Evolutionary conservation across 2,888 invertebrate species (phyloP), one percentile per base, ranked within the genome.

Genomic region (Cephus nigrinus): DNA sequence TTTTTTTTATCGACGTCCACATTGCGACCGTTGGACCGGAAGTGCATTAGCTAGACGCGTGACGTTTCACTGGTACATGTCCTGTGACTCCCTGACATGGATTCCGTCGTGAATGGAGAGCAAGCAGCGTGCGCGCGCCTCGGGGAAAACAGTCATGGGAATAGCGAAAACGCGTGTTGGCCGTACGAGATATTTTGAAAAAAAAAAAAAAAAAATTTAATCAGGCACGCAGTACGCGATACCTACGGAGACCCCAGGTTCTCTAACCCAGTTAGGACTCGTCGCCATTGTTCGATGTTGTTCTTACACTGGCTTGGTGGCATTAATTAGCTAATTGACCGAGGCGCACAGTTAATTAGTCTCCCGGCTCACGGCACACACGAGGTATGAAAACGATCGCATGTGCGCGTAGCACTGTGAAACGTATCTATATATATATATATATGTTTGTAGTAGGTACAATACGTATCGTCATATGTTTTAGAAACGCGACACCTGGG

Each of bases 281-380:
- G 71, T 31, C 71, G 32, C 71, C 71, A 71, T 71, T 71, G 71
- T 71, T 71, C 32, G 3, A 12, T 23, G 31, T 33, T 31, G 71
- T 71, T 71, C 76, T 81, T 79, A 35, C 35, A n/a, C 34, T 74
- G 32, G 32, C 72, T 34, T 31, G 30, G 32, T 76, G 55, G 80
- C 83, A 83, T 87, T 87, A 86, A 88, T 87, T 86, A 86, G 84
- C 86, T 87, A 86, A 87, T 87, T 83, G 86, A 86, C 81, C 84
- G 81, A 84, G 79, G 76, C 79, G 74, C 77, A 55, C 78, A 76
- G 82, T 84, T 86, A 86, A 85, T 85, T 84, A 86, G 82, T 69
- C 81, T 23, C 71, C 31, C 15, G 23, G 23, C 55, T 9, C 55
- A 32, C 12, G 71, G 71, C 71, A 23, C 32, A 12, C 12, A 32